Evolutionary conservation across 2,888 invertebrate species (phyloP).

Genomic region (Cordilura impudica): DNA sequence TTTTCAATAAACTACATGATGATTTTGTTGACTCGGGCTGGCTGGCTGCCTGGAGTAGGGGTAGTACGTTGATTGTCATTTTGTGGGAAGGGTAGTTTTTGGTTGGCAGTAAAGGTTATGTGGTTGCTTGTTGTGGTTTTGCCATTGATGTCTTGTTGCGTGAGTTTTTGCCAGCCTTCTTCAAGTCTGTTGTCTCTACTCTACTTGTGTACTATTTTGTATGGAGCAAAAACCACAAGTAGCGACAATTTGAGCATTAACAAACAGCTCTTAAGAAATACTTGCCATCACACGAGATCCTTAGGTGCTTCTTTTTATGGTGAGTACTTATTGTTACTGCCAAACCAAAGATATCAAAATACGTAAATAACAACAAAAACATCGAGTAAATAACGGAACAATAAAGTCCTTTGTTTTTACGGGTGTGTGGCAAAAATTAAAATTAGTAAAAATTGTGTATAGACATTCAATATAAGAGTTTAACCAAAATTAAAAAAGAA

Average conservation of each 20-base stretch:
- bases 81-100: constrained; percentile 11
- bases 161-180: constrained; percentile 6
- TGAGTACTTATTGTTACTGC: constrained; percentile 51
- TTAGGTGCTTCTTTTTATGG: constrained; percentile 55
- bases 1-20: constrained; percentile 56
- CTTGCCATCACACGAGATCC: constrained; percentile 50
- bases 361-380: constrained; percentile 41
- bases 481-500: constrained; percentile 37
- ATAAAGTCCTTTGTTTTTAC: constrained; percentile 49
- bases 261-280: constrained; percentile 40
- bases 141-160: constrained; percentile 20
- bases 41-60: background rate
- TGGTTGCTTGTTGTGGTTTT: constrained; percentile 59
- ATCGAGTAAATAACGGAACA: constrained; percentile 26
- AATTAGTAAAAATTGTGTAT: constrained; percentile 73
- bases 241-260: constrained; percentile 57
- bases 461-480: constrained; percentile 55
- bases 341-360: constrained; percentile 64
- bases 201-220: background rate
- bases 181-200: background rate
- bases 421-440: constrained; percentile 71
- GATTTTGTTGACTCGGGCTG: background rate
- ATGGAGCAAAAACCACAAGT: constrained; percentile 58
- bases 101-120: constrained; percentile 50
- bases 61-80: constrained; percentile 12